Base-by-base conservation (phyloP, 2,797 vertebrate species). In the Setipinna tenuifilis region DNA sequence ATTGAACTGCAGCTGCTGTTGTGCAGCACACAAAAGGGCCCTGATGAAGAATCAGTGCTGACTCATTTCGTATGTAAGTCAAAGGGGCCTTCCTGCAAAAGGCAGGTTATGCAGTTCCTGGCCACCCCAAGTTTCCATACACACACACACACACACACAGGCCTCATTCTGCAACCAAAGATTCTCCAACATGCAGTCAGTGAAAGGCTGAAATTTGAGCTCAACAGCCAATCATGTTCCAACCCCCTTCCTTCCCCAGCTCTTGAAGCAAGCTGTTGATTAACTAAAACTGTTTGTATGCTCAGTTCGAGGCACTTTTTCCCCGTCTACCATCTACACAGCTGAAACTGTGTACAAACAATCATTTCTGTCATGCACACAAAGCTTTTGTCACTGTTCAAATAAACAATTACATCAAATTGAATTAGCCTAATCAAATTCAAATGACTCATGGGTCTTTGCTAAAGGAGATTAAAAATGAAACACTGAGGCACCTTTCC, bases 21-120 rank as follows among this genome's bases (percentile, higher is more conserved):
- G 35, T 78, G 17, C 31, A 21, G 71, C 17, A 78, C 41, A 17
- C 71, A 44, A 41, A 4, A 23, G 1, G 19, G 19, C 31, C 31
- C 17, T 41, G 5, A 21, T 41, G 71, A 78, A 44, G 17, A 44
- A 75, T 19, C 35, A 21, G 71, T 44, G 35, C 31, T 44, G 35
- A 44, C 31, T 78, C 71, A 44, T 41, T 75, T 19, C 41, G 31
- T 19, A 41, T 75, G 16, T 44, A 25, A 16, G 65, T 71, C 71
- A 78, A 41, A 44, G 71, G 31, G 71, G 12, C 28, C 35, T 78
- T 78, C 71, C 71, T 78, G 71, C 41, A 54, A 35, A 78, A 71
- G 1, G 68, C 17, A 25, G 71, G 68, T 16, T 35, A 41, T 7
- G 68, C 1, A 28, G 28, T 35, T 75, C 16, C 31, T 16, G 3